Evolutionary conservation across 2,888 invertebrate genomes (phyloP).

Genomic region (Falcaria lacertinaria): DNA sequence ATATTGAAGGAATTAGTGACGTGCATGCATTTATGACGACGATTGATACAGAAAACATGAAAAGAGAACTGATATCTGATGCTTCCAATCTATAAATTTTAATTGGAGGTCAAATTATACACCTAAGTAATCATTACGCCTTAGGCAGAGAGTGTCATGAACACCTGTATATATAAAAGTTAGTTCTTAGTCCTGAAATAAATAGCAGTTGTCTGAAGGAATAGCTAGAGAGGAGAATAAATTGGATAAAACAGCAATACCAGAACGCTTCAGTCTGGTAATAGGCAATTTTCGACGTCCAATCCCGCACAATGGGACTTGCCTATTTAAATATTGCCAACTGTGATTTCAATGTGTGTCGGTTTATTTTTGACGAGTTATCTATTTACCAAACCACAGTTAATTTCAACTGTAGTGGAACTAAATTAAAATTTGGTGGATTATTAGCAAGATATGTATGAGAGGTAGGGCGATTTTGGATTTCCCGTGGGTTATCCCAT

Average conservation of each 20-base stretch:
- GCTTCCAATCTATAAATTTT: no score
- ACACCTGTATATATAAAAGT: neutral
- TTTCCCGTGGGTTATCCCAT: no score
- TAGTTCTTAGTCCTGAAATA: conserved; percentile 25
- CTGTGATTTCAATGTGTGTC: conserved; percentile 3
- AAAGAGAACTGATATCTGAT: no score
- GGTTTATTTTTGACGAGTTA: neutral
- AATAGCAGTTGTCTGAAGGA: conserved; percentile 52
- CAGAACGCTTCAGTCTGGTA: conserved; percentile 57
- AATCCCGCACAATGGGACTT: conserved; percentile 53
- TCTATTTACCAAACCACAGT: no score
- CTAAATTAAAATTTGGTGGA: no score
- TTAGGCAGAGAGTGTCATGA: neutral
- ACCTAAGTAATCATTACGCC: conserved; percentile 5
- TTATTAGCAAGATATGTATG: no score
- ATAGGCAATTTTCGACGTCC: conserved; percentile 76
- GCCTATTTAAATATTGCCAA: conserved; percentile 63
- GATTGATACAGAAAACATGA: no score
- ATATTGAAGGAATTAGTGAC: no score
- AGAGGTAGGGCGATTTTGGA: no score
- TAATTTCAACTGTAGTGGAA: no score
- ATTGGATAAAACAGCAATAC: conserved; percentile 74
- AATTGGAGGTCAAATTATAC: no score
- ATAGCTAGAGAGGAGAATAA: conserved; percentile 64
- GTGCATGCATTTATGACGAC: no score